These are phyloP conservation scores for Habropoda laboriosa DNA, from an alignment of 1,140 invertebrate genomes.

Conservation along the genomic window DNA sequence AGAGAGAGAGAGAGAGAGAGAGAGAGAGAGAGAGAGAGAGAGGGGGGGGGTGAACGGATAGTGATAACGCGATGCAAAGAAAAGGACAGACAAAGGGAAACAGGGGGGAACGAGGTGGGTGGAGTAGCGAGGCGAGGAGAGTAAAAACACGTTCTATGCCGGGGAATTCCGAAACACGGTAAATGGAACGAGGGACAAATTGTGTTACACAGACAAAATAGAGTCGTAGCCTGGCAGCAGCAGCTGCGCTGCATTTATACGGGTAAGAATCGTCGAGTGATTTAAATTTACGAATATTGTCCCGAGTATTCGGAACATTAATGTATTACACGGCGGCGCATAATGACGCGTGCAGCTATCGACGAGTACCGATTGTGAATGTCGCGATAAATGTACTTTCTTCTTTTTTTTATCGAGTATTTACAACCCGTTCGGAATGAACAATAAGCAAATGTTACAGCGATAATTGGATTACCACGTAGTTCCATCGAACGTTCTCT, in stretches of 20 bases:
- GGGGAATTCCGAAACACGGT: conserved; percentile 38
- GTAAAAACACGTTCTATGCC: conserved; percentile 23
- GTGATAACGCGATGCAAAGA: neutral
- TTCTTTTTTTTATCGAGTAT: too few species aligned
- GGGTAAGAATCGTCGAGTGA: conserved; percentile 42
- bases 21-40: neutral
- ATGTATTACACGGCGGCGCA: conserved; percentile 32
- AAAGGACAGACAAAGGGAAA: too few species aligned
- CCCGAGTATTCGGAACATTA: conserved; percentile 22
- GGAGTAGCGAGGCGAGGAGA: too few species aligned
- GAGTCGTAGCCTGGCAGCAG: conserved; percentile 33
- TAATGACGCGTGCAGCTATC: conserved; percentile 35
- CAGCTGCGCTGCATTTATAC: conserved; percentile 34
- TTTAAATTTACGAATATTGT: conserved; percentile 49
- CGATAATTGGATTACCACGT: too few species aligned
- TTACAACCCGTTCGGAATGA: too few species aligned
- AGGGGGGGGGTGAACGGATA: neutral
- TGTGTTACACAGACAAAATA: conserved; percentile 46
- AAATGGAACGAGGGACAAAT: conserved; percentile 40
- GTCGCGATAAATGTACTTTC: conserved; percentile 7
- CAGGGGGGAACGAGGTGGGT: neutral
- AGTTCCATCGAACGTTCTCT: too few species aligned
- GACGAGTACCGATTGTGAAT: conserved; percentile 15
- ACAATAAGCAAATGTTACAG: too few species aligned
- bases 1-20: neutral